Evolutionary conservation across 2,888 invertebrate genomes (phyloP).

Genomic region (Coelopa pilipes): DNA sequence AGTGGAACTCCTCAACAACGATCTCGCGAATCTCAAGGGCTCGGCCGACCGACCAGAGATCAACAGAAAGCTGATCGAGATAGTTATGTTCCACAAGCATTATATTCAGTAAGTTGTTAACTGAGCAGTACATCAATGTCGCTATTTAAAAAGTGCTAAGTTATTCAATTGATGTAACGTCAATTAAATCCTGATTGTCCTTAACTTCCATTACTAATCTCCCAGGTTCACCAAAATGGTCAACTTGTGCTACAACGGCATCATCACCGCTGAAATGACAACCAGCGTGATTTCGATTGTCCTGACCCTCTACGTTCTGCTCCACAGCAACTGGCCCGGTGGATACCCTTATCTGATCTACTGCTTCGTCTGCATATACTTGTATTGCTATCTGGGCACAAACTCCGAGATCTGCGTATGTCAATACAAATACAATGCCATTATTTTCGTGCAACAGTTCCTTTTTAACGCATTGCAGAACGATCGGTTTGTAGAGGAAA

Average conservation of each 20-base stretch:
- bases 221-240: background rate
- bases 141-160: too few species aligned
- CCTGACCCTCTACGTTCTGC: slow-evolving; percentile 9
- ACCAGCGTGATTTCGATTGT: background rate
- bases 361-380: background rate
- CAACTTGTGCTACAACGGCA: background rate
- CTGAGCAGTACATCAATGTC: background rate
- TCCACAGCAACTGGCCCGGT: background rate
- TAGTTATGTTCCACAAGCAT: slow-evolving; percentile 6
- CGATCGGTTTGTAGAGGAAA: background rate
- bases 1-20: background rate
- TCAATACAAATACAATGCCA: background rate
- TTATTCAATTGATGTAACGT: too few species aligned
- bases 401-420: slow-evolving; percentile 1
- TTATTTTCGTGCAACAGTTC: too few species aligned
- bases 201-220: background rate
- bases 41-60: background rate
- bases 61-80: slow-evolving; percentile 4
- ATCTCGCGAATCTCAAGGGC: background rate
- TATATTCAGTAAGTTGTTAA: slow-evolving; percentile 8
- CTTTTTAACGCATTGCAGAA: background rate
- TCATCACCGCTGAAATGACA: background rate
- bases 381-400: slow-evolving; percentile 17
- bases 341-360: slow-evolving; percentile 10
- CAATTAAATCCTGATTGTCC: too few species aligned